Evolutionary conservation across 1,140 invertebrate species (phyloP), one percentile per base, ranked within the genome.

Genomic region (Meteorus sp.): DNA sequence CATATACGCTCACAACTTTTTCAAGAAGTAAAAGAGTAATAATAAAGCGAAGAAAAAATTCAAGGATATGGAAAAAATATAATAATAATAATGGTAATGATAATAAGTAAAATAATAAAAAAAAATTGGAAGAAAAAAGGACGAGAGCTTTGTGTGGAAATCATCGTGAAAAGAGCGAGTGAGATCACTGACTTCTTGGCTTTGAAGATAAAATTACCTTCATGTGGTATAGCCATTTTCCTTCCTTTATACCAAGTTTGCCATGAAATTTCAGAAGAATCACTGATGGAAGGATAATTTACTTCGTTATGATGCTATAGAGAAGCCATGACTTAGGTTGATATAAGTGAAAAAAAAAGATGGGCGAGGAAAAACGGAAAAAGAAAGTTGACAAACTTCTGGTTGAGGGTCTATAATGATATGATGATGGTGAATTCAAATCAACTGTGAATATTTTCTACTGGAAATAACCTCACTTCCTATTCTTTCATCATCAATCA

Each of bases 141-240:
- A n/a, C n/a, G n/a, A n/a, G n/a, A n/a, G n/a, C n/a, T n/a, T n/a
- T n/a, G n/a, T n/a, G n/a, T n/a, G n/a, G n/a, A n/a, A n/a, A n/a
- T n/a, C n/a, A n/a, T n/a, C n/a, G n/a, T n/a, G n/a, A n/a, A n/a
- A n/a, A n/a, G n/a, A n/a, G n/a, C n/a, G n/a, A n/a, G n/a, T n/a
- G n/a, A n/a, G n/a, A n/a, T n/a, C n/a, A n/a, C n/a, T n/a, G n/a
- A n/a, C n/a, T n/a, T n/a, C n/a, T n/a, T 25, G 44, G 13, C 22
- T 31, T 9, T 45, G 17, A 35, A 39, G n/a, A 33, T 22, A 20
- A 55, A 55, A 55, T 55, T 55, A 55, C 39, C 53, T 41, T 31
- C 19, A 11, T 19, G 7, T 7, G 25, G 25, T 11, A 31, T 45
- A 55, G 33, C 53, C 53, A 45, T 55, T 55, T 55, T 55, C 39